Evolutionary conservation across 2,797 vertebrate genomes (phyloP).

Genomic region (Acomys russatus): DNA sequence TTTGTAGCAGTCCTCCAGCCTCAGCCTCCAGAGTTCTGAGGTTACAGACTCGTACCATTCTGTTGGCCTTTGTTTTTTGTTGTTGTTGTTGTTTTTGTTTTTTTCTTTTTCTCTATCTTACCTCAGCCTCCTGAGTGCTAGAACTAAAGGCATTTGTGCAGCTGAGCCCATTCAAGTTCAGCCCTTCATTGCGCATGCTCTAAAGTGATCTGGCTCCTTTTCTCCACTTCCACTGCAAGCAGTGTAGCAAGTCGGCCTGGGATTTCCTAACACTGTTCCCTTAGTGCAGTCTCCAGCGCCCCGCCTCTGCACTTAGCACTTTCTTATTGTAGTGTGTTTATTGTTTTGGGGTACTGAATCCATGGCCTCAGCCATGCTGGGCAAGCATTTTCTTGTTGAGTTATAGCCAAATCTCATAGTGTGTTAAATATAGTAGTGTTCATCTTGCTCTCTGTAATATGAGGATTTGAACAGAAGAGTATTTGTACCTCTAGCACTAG

Average conservation of each 20-base stretch:
- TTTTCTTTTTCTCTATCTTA: too few relatives aligned
- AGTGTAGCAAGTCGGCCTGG: not conserved
- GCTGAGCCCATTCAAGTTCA: not conserved
- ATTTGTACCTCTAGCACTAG: not conserved
- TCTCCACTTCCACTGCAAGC: not conserved
- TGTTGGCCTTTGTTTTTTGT: not conserved
- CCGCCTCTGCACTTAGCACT: not conserved
- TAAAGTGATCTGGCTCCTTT: constrained; percentile 11
- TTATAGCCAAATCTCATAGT: not conserved
- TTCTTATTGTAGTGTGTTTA: not conserved
- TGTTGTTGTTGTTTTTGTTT: too few relatives aligned
- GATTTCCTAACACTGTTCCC: not conserved
- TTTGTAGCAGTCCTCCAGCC: not conserved
- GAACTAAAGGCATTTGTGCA: not conserved
- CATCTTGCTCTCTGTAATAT: not conserved
- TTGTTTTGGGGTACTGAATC: not conserved
- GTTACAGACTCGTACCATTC: not conserved
- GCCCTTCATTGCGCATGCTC: constrained; percentile 23
- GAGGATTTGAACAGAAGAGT: not conserved
- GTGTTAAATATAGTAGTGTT: not conserved
- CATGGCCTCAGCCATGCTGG: not conserved
- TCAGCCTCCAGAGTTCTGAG: not conserved
- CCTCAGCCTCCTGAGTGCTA: not conserved
- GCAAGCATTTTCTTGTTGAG: not conserved
- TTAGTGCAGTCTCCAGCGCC: not conserved